phyloP scores from a whole-genome alignment of 2,797 vertebrate species.

The Rhynchotus rufescens region DNA sequence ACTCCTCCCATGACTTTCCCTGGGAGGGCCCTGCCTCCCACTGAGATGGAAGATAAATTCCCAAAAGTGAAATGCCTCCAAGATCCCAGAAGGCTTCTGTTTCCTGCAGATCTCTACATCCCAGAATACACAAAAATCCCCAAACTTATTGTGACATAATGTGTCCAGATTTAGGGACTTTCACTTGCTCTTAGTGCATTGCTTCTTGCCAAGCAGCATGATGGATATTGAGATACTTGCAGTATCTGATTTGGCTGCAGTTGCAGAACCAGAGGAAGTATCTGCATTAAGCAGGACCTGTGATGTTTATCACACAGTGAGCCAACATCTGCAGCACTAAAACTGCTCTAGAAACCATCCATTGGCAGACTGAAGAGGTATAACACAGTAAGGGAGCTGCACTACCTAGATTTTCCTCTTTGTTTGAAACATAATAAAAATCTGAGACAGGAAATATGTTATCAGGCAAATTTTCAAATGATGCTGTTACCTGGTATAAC shows the following conservation, averaged over 20 bases:
- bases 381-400: constrained; percentile 25
- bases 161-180: neutral
- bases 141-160: neutral
- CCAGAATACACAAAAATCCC: neutral
- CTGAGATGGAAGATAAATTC: neutral
- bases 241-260: neutral
- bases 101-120: neutral
- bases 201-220: neutral
- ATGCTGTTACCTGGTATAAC: constrained; percentile 30
- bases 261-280: neutral
- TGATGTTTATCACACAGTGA: neutral
- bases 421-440: constrained; percentile 27
- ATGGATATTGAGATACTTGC: neutral
- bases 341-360: neutral
- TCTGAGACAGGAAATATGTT: constrained; percentile 49
- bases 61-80: neutral
- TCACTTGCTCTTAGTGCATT: neutral
- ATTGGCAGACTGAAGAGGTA: neutral
- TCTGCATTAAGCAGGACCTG: neutral
- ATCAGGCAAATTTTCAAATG: constrained; percentile 48
- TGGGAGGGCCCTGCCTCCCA: neutral
- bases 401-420: constrained; percentile 59
- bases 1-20: neutral
- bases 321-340: neutral
- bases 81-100: neutral